Conservation (phyloP, 2,888 invertebrate genomes). For the Aplocera efformata region DNA sequence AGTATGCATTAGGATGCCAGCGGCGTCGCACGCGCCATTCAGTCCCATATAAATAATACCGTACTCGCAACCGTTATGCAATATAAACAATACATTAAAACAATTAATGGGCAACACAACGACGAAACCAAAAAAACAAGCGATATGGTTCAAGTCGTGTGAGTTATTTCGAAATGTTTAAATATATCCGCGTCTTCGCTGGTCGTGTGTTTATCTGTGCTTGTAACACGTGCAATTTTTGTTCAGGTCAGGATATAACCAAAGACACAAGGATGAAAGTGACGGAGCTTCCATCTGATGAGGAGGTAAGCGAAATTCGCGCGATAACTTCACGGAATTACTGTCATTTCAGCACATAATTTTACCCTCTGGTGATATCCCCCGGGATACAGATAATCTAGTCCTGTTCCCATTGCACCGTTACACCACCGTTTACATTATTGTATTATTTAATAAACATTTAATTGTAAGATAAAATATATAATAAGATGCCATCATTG, state of each 20-base stretch:
- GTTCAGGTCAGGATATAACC: slow-evolving; percentile 75
- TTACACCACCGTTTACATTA: too few relatives aligned
- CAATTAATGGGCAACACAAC: slow-evolving; percentile 62
- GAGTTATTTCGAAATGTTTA: slow-evolving; percentile 51
- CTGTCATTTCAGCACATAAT: too few relatives aligned
- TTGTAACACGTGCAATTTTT: slow-evolving; percentile 45
- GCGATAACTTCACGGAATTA: not conserved
- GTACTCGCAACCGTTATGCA: slow-evolving; percentile 54
- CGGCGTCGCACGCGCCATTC: slow-evolving; percentile 47
- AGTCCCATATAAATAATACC: slow-evolving; percentile 30
- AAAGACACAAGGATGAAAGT: slow-evolving; percentile 76
- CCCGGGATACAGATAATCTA: too few relatives aligned
- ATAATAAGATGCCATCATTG: too few relatives aligned
- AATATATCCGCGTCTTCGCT: slow-evolving; percentile 24
- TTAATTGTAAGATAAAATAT: too few relatives aligned
- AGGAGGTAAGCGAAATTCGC: slow-evolving; percentile 55
- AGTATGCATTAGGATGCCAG: slow-evolving; percentile 64
- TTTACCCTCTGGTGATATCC: too few relatives aligned
- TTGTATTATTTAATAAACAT: too few relatives aligned
- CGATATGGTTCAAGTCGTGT: slow-evolving; percentile 60
- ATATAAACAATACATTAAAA: slow-evolving; percentile 31
- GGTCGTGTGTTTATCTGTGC: slow-evolving; percentile 49
- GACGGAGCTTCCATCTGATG: slow-evolving; percentile 67
- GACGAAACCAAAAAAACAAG: slow-evolving; percentile 50
- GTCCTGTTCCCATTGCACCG: too few relatives aligned